phyloP scores from a whole-genome alignment of 2,888 invertebrate genomes.

The Linyphia triangularis region DNA sequence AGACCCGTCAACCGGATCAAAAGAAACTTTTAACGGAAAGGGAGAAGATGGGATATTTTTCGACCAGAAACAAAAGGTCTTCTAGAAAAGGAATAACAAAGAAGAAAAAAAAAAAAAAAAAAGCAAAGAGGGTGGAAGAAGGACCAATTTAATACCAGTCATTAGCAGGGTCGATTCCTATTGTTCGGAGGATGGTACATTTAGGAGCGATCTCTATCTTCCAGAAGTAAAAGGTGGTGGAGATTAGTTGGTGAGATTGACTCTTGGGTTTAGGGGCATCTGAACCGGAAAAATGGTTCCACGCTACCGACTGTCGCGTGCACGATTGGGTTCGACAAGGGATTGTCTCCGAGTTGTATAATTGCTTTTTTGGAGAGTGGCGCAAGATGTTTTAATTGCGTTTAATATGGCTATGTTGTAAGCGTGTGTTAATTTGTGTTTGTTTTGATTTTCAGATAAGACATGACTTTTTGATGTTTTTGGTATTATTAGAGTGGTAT shows the following conservation, averaged over 20 bases:
- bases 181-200: slow-evolving; percentile 52
- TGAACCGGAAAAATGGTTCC: slow-evolving; percentile 75
- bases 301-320: slow-evolving; percentile 73
- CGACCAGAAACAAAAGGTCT: slow-evolving; percentile 27
- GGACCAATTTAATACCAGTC: slow-evolving; percentile 61
- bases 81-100: background rate
- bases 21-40: slow-evolving; percentile 7
- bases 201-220: slow-evolving; percentile 64
- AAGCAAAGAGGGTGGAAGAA: slow-evolving; percentile 47
- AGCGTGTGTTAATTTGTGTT: background rate
- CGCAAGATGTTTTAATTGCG: background rate
- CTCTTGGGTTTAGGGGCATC: slow-evolving; percentile 47
- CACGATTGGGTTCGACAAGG: slow-evolving; percentile 7
- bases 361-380: background rate
- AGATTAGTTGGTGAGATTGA: slow-evolving; percentile 64
- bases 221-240: slow-evolving; percentile 50
- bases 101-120: slow-evolving; percentile 12
- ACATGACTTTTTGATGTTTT: too few species aligned
- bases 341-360: background rate
- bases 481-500: too few species aligned
- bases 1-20: slow-evolving; percentile 41
- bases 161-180: slow-evolving; percentile 53
- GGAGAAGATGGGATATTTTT: background rate
- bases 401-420: background rate
- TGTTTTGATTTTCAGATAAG: background rate